Percentiles rank a stretch among this genome's conserved stretches.
Conservation (phyloP, 1,140 invertebrate genomes). For the Palaemon carinicauda region DNA sequence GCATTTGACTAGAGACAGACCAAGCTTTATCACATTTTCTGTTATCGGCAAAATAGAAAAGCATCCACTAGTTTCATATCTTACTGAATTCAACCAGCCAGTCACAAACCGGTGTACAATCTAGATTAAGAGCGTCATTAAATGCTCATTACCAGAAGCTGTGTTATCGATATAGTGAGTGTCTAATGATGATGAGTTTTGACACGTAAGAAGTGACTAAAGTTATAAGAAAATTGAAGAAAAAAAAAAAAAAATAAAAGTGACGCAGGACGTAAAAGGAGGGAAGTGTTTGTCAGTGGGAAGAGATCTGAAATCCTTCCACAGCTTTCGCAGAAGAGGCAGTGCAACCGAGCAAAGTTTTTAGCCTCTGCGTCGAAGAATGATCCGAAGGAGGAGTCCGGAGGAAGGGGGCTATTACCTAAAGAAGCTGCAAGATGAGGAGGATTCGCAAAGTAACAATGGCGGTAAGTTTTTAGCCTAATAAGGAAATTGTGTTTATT, state of each 20-base stretch:
- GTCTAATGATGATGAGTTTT: neutral
- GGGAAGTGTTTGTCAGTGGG: neutral
- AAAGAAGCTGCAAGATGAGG: slow-evolving; percentile 48
- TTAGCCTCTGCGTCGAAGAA: neutral
- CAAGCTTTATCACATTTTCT: too few species aligned
- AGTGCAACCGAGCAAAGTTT: too few species aligned
- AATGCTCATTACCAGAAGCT: too few species aligned
- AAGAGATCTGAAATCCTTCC: neutral
- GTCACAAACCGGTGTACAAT: too few species aligned
- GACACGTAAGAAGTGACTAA: neutral
- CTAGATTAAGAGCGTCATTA: too few species aligned
- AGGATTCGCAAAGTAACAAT: slow-evolving; percentile 38
- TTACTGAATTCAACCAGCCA: too few species aligned
- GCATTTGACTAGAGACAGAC: too few species aligned
- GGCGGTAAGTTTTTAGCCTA: slow-evolving; percentile 27
- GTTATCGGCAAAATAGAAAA: too few species aligned
- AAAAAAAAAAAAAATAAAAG: neutral
- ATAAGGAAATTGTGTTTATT: too few species aligned
- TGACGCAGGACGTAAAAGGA: neutral
- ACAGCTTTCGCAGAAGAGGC: too few species aligned
- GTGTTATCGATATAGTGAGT: too few species aligned
- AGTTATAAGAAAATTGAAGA: neutral
- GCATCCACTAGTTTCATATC: too few species aligned
- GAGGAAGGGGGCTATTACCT: slow-evolving; percentile 47
- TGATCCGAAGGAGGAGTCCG: slow-evolving; percentile 38